Conservation (phyloP, 2,888 invertebrate species). For the Eupeodes latifasciatus region DNA sequence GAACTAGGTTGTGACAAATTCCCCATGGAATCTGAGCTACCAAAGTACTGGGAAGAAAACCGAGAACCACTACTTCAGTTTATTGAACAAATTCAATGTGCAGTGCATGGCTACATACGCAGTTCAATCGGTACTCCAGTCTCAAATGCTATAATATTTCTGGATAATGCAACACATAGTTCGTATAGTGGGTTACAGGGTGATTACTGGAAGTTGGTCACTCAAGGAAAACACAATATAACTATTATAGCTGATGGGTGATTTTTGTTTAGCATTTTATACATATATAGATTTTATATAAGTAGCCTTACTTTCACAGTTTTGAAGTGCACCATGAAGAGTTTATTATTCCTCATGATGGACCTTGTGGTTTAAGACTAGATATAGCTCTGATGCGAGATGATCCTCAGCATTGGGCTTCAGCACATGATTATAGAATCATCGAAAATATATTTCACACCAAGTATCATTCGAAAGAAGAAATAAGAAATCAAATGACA, state of each 20-base stretch:
- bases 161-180: slow-evolving; percentile 90
- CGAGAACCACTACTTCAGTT: slow-evolving; percentile 92
- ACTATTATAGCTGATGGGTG: slow-evolving; percentile 90
- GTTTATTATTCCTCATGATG: slow-evolving; percentile 85
- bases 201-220: slow-evolving; percentile 96
- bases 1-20: slow-evolving; percentile 97
- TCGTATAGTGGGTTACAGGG: slow-evolving; percentile 90
- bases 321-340: slow-evolving; percentile 81
- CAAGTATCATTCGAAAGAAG: slow-evolving; percentile 87
- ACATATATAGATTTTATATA: not conserved
- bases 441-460: slow-evolving; percentile 88
- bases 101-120: slow-evolving; percentile 92
- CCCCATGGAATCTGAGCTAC: slow-evolving; percentile 90
- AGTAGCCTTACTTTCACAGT: slow-evolving; percentile 54
- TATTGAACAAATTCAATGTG: slow-evolving; percentile 95
- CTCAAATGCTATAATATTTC: slow-evolving; percentile 89
- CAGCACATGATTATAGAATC: slow-evolving; percentile 91
- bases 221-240: slow-evolving; percentile 93
- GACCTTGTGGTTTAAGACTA: slow-evolving; percentile 85
- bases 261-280: not conserved
- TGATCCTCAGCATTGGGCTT: slow-evolving; percentile 93
- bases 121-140: slow-evolving; percentile 92
- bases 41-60: slow-evolving; percentile 95
- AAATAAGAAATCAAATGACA: slow-evolving; percentile 88
- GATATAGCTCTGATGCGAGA: slow-evolving; percentile 93